Evolutionary conservation across 1,140 invertebrate genomes (phyloP).

Genomic region (Drosophila tropicalis): DNA sequence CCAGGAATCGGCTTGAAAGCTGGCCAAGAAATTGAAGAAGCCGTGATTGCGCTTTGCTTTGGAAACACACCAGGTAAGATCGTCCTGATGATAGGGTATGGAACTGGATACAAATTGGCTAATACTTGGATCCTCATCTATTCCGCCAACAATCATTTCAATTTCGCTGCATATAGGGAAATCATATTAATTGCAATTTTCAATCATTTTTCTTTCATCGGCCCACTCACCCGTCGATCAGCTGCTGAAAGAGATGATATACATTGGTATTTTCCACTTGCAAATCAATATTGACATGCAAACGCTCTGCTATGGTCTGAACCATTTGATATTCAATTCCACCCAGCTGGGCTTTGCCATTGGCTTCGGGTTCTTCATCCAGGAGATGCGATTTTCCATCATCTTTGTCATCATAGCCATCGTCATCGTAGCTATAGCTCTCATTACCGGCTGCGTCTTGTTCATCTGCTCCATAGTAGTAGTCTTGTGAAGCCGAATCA

Average conservation of each 20-base stretch:
- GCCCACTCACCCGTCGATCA: conserved; percentile 68
- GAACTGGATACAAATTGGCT: conserved; percentile 74
- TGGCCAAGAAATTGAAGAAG: conserved; percentile 73
- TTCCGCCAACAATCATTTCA: conserved; percentile 76
- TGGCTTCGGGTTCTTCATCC: not conserved
- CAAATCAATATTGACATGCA: conserved; percentile 69
- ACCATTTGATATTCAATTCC: conserved; percentile 75
- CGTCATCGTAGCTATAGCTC: conserved; percentile 25
- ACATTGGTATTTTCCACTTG: conserved; percentile 70
- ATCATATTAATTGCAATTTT: not conserved
- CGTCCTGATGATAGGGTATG: conserved; percentile 75
- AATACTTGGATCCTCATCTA: conserved; percentile 76
- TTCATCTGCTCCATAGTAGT: conserved; percentile 30
- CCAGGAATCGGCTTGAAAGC: conserved; percentile 53
- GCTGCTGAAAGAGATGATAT: conserved; percentile 73
- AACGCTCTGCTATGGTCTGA: conserved; percentile 68
- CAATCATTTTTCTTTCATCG: not conserved
- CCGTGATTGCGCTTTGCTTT: conserved; percentile 58
- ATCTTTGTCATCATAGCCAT: conserved; percentile 14
- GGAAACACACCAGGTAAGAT: conserved; percentile 79
- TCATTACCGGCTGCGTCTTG: conserved; percentile 26
- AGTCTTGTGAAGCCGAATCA: conserved; percentile 26
- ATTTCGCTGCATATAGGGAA: conserved; percentile 47
- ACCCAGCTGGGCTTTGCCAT: conserved; percentile 28
- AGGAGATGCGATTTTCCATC: not conserved